These are phyloP conservation scores for Spizaetus ornatus DNA, from an alignment of 2,113 vertebrate species.

Conservation along the genomic window DNA sequence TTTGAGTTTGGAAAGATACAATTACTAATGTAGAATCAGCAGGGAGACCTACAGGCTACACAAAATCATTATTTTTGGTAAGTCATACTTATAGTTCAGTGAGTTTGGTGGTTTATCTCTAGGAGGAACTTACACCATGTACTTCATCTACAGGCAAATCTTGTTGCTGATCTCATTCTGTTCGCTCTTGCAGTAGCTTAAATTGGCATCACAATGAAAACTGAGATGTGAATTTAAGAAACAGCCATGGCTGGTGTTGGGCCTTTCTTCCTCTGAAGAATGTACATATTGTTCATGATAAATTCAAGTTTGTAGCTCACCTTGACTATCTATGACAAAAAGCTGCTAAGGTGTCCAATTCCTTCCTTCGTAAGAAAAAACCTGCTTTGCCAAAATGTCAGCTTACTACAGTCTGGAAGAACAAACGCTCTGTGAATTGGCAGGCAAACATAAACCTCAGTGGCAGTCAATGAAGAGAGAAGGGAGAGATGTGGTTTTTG, in stretches of 20 bases:
- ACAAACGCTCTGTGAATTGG: not conserved
- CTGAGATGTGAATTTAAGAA: not conserved
- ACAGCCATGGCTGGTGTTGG: not conserved
- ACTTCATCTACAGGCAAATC: not conserved
- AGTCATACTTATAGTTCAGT: not conserved
- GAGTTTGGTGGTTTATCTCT: not conserved
- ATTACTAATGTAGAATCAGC: not conserved
- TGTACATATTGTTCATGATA: not conserved
- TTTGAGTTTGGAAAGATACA: not conserved
- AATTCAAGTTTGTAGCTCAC: not conserved
- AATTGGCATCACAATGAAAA: not conserved
- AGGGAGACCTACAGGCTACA: not conserved
- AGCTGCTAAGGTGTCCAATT: not conserved
- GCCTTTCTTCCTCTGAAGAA: not conserved
- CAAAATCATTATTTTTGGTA: not conserved
- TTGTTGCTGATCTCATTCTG: not conserved
- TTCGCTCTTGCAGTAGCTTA: not conserved
- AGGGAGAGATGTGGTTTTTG: not conserved
- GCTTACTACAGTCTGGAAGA: not conserved
- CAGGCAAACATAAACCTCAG: not conserved
- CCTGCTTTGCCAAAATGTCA: not conserved
- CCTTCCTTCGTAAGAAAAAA: not conserved
- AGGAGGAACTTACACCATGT: not conserved
- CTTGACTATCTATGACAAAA: not conserved
- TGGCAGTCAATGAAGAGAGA: not conserved